phyloP scores from a whole-genome alignment of 92 coral and sea anemone species.

The Phenganax subtilis region DNA sequence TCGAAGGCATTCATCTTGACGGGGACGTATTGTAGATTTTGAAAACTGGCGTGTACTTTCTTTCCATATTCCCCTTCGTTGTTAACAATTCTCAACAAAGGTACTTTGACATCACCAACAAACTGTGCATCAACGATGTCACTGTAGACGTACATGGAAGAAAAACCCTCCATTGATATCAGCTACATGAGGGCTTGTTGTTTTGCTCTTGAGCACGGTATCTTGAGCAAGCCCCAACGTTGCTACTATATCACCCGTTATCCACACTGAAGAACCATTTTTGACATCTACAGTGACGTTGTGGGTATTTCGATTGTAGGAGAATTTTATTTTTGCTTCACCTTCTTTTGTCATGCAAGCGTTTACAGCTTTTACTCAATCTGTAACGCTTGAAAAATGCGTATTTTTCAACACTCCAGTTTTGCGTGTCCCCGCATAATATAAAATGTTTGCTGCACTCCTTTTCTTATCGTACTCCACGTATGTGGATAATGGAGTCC shows the following conservation, averaged over 20 bases:
- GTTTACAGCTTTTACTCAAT: not conserved
- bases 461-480: not conserved
- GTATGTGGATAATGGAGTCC: too few relatives aligned
- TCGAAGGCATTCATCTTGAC: constrained; percentile 2
- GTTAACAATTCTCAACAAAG: constrained; percentile 13
- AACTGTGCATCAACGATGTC: constrained; percentile 20
- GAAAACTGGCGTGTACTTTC: constrained; percentile 1
- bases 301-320: not conserved
- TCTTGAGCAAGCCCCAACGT: not conserved
- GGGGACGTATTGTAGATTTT: not conserved
- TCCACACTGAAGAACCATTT: not conserved
- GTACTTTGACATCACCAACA: not conserved
- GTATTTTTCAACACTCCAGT: not conserved
- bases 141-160: constrained; percentile 20
- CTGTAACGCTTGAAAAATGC: not conserved
- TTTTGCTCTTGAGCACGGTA: not conserved
- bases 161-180: constrained; percentile 4
- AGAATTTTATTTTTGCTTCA: not conserved
- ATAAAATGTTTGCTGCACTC: not conserved
- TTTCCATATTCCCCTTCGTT: not conserved
- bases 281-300: not conserved
- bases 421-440: not conserved
- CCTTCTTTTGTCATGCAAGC: not conserved
- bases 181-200: not conserved
- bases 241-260: not conserved